These are phyloP conservation scores for Phataginus tetradactyla DNA, from an alignment of 2,797 vertebrate genomes.

Conservation along the genomic window DNA sequence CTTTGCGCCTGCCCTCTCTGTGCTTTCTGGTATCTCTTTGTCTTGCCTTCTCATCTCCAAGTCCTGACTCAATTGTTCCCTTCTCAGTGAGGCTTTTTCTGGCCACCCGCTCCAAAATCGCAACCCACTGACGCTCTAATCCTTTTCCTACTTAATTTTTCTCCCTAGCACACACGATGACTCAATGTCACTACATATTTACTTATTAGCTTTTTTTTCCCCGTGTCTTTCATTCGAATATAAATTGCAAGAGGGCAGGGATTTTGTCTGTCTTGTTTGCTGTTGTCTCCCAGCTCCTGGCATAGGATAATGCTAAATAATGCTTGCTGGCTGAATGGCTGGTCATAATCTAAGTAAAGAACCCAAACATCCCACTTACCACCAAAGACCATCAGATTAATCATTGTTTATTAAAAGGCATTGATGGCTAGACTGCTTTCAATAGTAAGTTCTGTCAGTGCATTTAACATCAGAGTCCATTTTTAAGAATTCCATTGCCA, in stretches of 20 bases:
- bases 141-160: background rate
- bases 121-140: background rate
- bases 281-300: background rate
- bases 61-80: background rate
- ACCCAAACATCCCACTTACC: background rate
- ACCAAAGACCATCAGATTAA: background rate
- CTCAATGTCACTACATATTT: background rate
- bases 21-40: background rate
- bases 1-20: background rate
- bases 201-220: background rate
- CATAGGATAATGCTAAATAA: background rate
- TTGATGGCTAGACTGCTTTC: background rate
- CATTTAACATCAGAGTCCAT: background rate
- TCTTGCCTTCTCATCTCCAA: background rate
- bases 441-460: background rate
- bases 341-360: background rate
- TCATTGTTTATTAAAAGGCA: background rate
- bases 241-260: background rate
- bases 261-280: background rate
- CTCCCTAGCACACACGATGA: background rate
- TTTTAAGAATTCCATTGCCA: background rate
- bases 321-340: background rate
- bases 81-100: background rate
- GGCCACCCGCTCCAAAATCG: background rate
- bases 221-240: background rate